phyloP scores from a whole-genome alignment of 2,888 invertebrate genomes.

The Apantesis nais region DNA sequence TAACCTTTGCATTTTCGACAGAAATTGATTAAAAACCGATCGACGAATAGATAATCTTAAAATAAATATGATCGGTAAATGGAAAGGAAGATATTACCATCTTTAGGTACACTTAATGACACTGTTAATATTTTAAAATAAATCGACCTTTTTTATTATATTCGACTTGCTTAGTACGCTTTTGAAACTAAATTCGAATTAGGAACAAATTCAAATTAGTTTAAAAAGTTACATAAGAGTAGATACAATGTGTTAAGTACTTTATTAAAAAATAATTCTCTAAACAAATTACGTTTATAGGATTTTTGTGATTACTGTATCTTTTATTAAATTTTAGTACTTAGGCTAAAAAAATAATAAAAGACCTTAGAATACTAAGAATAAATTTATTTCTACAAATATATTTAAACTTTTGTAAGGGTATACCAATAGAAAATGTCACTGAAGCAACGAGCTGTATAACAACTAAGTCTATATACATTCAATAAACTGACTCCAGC shows the following conservation, averaged over 20 bases:
- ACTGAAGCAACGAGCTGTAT: neutral
- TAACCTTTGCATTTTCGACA: too few relatives aligned
- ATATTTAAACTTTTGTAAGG: neutral
- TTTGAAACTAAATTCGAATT: neutral
- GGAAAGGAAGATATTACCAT: neutral
- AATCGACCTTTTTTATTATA: neutral
- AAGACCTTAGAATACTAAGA: neutral
- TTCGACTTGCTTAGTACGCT: neutral
- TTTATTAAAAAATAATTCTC: neutral
- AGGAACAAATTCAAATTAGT: neutral
- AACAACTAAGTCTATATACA: constrained; percentile 17
- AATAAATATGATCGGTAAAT: neutral
- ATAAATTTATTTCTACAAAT: neutral
- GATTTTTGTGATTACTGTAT: neutral
- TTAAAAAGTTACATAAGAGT: neutral
- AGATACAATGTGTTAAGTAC: neutral
- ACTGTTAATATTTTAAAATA: neutral
- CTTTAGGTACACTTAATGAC: neutral
- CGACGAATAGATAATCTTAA: too few relatives aligned
- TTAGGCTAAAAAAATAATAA: neutral
- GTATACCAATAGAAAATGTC: neutral
- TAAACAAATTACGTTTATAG: neutral
- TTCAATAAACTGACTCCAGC: constrained; percentile 36
- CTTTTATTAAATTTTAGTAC: neutral
- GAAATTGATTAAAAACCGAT: too few relatives aligned